Percentiles rank a stretch among this genome's conserved stretches.
phyloP scores from a whole-genome alignment of 1,140 invertebrate genomes.

The Sinella curviseta region DNA sequence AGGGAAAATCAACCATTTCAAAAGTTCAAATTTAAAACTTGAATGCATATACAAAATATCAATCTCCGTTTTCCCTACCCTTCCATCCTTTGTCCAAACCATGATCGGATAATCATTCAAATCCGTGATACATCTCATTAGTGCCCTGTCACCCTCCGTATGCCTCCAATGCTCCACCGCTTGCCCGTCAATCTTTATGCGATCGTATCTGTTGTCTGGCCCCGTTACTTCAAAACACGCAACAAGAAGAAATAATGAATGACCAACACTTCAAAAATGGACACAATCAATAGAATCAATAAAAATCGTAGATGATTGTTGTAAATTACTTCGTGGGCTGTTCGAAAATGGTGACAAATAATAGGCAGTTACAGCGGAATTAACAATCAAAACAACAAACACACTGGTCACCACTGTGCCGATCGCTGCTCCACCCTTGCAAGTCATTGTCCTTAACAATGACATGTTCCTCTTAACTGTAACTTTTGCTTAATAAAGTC shows the following conservation, averaged over 20 bases:
- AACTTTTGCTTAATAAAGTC: background rate
- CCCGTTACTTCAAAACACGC: background rate
- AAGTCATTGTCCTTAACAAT: conserved; percentile 5
- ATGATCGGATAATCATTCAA: conserved; percentile 34
- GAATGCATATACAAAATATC: background rate
- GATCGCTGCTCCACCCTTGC: background rate
- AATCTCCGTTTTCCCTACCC: background rate
- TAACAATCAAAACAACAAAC: background rate
- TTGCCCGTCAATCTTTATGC: conserved; percentile 33
- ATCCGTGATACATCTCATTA: conserved; percentile 34
- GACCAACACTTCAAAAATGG: background rate
- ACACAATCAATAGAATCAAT: no score
- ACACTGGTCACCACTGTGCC: background rate
- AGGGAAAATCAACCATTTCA: background rate
- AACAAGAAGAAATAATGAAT: background rate
- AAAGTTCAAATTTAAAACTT: conserved; percentile 12
- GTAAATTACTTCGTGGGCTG: conserved; percentile 6
- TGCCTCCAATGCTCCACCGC: conserved; percentile 33
- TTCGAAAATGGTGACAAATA: conserved; percentile 1
- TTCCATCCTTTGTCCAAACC: conserved; percentile 34
- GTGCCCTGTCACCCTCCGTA: conserved; percentile 24
- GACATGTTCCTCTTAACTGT: background rate
- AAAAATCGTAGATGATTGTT: background rate
- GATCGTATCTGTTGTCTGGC: background rate
- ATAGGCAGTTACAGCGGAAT: background rate